Evolutionary conservation across 2,113 vertebrate species (phyloP).

Genomic region (Athene cunicularia): DNA sequence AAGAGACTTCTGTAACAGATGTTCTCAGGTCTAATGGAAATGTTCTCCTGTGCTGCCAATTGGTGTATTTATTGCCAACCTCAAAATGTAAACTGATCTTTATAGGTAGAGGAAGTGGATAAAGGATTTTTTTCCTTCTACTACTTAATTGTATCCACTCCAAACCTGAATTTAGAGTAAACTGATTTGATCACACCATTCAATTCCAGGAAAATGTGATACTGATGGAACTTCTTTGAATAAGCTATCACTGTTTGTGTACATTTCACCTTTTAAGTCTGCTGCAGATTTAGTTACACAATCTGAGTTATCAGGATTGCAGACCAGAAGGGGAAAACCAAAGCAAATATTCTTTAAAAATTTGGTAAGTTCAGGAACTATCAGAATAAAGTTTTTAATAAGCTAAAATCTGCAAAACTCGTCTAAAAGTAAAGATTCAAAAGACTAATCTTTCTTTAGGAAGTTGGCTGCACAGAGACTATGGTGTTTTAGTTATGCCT

Average conservation of each 20-base stretch:
- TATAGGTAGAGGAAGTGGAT: background rate
- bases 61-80: background rate
- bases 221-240: background rate
- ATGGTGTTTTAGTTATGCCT: background rate
- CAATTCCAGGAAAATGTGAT: background rate
- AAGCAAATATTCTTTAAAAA: background rate
- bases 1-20: slow-evolving; percentile 2
- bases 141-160: background rate
- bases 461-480: background rate
- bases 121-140: background rate
- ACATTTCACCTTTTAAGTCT: background rate
- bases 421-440: background rate
- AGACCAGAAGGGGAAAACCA: background rate
- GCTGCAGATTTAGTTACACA: background rate
- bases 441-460: background rate
- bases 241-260: background rate
- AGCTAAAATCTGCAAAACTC: background rate
- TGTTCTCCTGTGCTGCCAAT: background rate
- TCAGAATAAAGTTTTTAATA: background rate
- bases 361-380: background rate
- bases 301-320: background rate
- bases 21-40: background rate
- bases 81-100: background rate
- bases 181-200: background rate
- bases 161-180: background rate